Conservation (phyloP, 1,140 invertebrate species). For the Megalopta genalis region DNA sequence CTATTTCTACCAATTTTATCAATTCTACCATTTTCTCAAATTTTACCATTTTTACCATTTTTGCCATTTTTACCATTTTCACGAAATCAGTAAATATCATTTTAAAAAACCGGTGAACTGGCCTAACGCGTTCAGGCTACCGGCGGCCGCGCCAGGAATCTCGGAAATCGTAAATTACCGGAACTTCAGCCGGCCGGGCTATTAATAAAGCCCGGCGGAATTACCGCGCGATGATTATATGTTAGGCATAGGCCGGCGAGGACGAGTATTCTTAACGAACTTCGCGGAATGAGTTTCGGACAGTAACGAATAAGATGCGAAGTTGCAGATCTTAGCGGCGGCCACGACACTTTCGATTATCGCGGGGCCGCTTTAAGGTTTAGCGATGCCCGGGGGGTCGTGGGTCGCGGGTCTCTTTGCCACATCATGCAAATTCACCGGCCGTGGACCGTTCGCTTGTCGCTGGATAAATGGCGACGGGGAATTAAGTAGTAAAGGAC, state of each 20-base stretch:
- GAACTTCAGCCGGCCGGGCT: not conserved
- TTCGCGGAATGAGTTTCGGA: not conserved
- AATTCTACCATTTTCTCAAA: too few relatives aligned
- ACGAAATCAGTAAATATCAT: too few relatives aligned
- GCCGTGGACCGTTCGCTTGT: not conserved
- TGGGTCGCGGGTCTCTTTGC: constrained; percentile 15
- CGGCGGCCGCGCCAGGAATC: not conserved
- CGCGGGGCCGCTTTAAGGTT: constrained; percentile 3
- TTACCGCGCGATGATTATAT: not conserved
- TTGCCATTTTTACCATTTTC: too few relatives aligned
- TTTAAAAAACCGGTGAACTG: too few relatives aligned
- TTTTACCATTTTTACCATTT: too few relatives aligned
- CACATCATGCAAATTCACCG: constrained; percentile 42
- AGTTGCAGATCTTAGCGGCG: too few relatives aligned
- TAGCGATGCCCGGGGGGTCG: constrained; percentile 7
- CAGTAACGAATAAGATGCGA: not conserved
- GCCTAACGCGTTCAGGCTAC: too few relatives aligned
- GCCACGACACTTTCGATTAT: constrained; percentile 35
- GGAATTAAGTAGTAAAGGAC: constrained; percentile 48
- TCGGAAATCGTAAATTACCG: not conserved
- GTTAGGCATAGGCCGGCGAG: not conserved
- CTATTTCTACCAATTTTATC: too few relatives aligned
- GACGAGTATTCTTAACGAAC: constrained; percentile 1
- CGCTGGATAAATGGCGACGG: constrained; percentile 21
- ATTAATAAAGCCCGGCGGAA: not conserved